Evolutionary conservation across 2,888 invertebrate genomes (phyloP).

Genomic region (Notodonta dromedarius): DNA sequence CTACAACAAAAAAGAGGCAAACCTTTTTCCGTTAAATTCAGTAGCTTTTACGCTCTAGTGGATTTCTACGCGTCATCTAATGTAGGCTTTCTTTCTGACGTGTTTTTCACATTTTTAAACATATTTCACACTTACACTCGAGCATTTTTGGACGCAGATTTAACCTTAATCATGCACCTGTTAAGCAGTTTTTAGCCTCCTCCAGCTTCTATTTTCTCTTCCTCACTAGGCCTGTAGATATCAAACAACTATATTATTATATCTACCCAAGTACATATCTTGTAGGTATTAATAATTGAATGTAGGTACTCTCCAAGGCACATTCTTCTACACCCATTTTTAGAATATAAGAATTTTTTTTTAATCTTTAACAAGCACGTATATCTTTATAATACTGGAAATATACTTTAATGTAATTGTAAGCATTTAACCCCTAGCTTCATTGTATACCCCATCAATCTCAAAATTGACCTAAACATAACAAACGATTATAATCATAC

Average conservation of each 20-base stretch:
- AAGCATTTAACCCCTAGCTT: conserved; percentile 15
- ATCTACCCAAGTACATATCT: background rate
- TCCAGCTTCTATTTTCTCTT: too few species aligned
- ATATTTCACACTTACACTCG: conserved; percentile 22
- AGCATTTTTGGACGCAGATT: background rate
- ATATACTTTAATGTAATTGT: background rate
- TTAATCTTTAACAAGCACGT: too few species aligned
- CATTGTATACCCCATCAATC: conserved; percentile 9
- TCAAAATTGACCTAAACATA: conserved; percentile 7
- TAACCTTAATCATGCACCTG: background rate
- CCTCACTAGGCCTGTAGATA: too few species aligned
- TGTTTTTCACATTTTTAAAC: conserved; percentile 32
- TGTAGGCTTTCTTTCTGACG: conserved; percentile 47
- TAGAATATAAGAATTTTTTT: too few species aligned
- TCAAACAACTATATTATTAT: background rate
- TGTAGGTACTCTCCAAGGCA: too few species aligned
- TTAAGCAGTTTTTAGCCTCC: too few species aligned
- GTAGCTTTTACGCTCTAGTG: conserved; percentile 74
- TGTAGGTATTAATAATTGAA: too few species aligned
- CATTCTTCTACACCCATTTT: too few species aligned
- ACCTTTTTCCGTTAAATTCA: conserved; percentile 73
- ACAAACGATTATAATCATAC: conserved; percentile 11
- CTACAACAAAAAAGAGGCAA: conserved; percentile 64
- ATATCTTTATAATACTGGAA: too few species aligned
- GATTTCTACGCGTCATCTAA: conserved; percentile 45